These are phyloP conservation scores for Circaetus cinerascens DNA, from an alignment of 2,113 vertebrate species.

Conservation along the genomic window DNA sequence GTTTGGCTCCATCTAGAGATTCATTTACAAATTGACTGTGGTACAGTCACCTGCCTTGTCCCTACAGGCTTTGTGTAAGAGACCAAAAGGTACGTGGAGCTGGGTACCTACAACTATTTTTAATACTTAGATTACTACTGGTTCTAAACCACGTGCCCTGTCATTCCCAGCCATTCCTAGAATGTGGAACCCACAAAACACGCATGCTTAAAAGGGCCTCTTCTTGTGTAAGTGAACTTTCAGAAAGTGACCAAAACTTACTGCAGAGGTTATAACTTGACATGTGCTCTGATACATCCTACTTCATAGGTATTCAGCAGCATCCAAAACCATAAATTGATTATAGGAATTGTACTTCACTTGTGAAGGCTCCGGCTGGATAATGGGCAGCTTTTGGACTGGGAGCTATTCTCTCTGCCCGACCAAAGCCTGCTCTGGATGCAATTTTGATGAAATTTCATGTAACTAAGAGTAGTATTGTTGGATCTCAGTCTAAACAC, in stretches of 20 bases:
- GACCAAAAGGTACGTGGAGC: not conserved
- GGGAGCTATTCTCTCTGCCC: not conserved
- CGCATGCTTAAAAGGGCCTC: not conserved
- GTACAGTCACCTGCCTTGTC: not conserved
- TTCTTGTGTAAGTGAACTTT: not conserved
- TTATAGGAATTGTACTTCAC: not conserved
- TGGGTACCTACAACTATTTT: not conserved
- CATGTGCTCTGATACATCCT: not conserved
- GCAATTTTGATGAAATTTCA: not conserved
- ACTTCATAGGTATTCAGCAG: not conserved
- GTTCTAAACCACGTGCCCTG: accelerated
- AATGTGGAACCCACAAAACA: accelerated
- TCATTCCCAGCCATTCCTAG: not conserved
- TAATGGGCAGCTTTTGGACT: not conserved
- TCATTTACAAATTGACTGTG: not conserved
- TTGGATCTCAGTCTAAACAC: not conserved
- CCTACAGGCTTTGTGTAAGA: not conserved
- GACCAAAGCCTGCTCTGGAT: not conserved
- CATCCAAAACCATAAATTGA: not conserved
- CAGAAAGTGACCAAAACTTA: not conserved
- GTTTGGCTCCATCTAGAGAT: slow-evolving; percentile 59
- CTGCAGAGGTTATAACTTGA: not conserved
- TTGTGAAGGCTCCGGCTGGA: not conserved
- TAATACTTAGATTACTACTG: not conserved
- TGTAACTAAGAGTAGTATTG: not conserved